These are phyloP conservation scores for Pantala flavescens DNA, from an alignment of 1,140 invertebrate species.

Conservation along the genomic window DNA sequence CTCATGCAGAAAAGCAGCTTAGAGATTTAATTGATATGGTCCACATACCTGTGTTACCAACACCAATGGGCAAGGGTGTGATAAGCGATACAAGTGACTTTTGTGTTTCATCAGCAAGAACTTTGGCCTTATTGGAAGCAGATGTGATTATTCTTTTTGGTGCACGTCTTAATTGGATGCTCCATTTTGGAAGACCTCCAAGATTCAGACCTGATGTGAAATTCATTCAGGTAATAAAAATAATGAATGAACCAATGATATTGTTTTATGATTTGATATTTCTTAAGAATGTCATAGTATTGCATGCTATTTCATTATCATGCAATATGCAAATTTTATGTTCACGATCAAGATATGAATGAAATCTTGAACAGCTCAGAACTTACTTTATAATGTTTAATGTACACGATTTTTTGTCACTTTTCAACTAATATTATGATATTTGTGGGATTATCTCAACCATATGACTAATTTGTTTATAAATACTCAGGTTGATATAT, in stretches of 20 bases:
- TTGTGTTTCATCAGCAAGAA: conserved; percentile 77
- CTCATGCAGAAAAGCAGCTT: conserved; percentile 59
- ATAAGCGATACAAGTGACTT: conserved; percentile 66
- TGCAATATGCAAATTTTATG: conserved; percentile 18
- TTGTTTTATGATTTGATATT: too few species aligned
- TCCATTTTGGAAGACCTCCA: conserved; percentile 89
- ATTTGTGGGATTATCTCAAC: too few species aligned
- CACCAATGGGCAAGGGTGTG: conserved; percentile 95
- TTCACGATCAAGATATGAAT: too few species aligned
- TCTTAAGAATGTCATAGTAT: too few species aligned
- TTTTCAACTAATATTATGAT: too few species aligned
- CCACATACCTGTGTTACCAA: conserved; percentile 79
- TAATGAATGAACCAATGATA: too few species aligned
- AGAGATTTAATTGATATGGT: conserved; percentile 55
- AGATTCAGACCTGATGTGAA: conserved; percentile 72
- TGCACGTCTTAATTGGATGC: conserved; percentile 91
- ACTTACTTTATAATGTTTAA: too few species aligned
- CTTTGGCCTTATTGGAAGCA: conserved; percentile 70
- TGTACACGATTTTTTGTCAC: too few species aligned
- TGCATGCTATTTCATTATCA: too few species aligned
- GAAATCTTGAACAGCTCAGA: too few species aligned
- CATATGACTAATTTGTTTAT: background rate
- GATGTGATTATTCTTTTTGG: conserved; percentile 84
- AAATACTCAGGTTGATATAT: conserved; percentile 64
- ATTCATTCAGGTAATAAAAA: conserved; percentile 64